Evolutionary conservation across 2,797 vertebrate genomes (phyloP).

Genomic region (Rhodeus uyekii): DNA sequence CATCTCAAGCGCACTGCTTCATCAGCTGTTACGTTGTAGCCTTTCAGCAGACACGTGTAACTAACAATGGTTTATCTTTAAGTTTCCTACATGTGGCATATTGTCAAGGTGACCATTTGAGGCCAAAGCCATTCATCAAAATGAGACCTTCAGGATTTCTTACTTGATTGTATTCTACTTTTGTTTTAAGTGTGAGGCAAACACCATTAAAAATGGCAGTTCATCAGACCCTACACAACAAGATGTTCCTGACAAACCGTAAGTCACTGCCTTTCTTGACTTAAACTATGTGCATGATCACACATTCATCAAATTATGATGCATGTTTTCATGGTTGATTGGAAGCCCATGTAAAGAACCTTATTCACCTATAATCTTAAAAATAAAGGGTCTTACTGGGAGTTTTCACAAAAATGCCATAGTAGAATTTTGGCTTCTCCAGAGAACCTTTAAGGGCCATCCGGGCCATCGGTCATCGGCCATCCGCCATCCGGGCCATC

Average conservation of each 20-base stretch:
- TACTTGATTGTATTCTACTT: background rate
- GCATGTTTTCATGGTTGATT: conserved; percentile 66
- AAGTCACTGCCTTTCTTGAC: conserved; percentile 61
- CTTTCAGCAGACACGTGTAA: background rate
- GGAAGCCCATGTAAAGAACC: conserved; percentile 59
- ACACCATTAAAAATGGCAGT: conserved; percentile 75
- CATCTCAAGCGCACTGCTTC: background rate
- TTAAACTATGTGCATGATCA: background rate
- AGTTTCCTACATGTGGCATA: background rate
- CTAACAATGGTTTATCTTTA: conserved; percentile 24
- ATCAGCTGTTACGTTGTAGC: background rate
- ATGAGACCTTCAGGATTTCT: background rate
- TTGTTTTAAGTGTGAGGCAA: conserved; percentile 82
- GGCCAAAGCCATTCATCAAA: conserved; percentile 15
- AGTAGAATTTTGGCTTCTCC: background rate
- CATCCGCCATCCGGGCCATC: no score
- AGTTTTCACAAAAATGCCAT: background rate
- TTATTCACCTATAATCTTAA: conserved; percentile 19
- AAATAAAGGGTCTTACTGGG: background rate
- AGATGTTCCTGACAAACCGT: conserved; percentile 83
- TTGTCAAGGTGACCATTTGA: background rate
- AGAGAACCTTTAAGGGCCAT: no score
- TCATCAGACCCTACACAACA: conserved; percentile 75
- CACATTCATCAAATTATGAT: conserved; percentile 5
- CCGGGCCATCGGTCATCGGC: no score